These are phyloP conservation scores for Diabrotica balteata DNA, from an alignment of 2,888 invertebrate species.

Conservation along the genomic window DNA sequence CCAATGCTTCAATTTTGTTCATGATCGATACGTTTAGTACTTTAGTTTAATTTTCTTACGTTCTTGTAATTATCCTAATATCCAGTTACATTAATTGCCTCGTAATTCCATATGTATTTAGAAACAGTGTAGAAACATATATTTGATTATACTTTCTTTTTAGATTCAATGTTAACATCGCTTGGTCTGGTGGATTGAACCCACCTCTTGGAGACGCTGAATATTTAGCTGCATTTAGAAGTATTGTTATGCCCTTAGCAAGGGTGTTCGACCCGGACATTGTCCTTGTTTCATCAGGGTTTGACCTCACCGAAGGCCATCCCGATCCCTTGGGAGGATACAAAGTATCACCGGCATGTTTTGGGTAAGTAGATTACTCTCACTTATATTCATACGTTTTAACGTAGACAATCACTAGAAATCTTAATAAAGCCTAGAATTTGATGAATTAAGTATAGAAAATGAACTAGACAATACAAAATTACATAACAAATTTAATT, in stretches of 20 bases:
- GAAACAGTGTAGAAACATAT: background rate
- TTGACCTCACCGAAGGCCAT: slow-evolving; percentile 96
- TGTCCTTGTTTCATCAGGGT: slow-evolving; percentile 96
- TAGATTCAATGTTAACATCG: slow-evolving; percentile 85
- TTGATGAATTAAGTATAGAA: too few species aligned
- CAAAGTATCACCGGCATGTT: slow-evolving; percentile 92
- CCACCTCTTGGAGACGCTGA: slow-evolving; percentile 96
- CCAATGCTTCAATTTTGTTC: too few species aligned
- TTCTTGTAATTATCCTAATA: too few species aligned
- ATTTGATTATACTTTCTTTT: background rate
- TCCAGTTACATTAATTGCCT: too few species aligned
- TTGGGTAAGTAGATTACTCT: slow-evolving; percentile 69
- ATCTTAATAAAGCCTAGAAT: background rate
- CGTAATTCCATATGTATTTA: too few species aligned
- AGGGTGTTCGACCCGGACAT: slow-evolving; percentile 89
- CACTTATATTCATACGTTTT: too few species aligned
- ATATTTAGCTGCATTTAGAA: slow-evolving; percentile 95
- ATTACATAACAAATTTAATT: too few species aligned
- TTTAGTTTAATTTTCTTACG: too few species aligned
- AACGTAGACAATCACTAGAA: background rate
- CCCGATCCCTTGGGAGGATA: slow-evolving; percentile 96
- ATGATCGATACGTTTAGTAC: too few species aligned
- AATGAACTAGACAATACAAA: too few species aligned
- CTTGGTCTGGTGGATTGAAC: slow-evolving; percentile 89
- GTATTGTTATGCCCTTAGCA: slow-evolving; percentile 95